phyloP scores from a whole-genome alignment of 2,888 invertebrate species.

The Leucania comma region DNA sequence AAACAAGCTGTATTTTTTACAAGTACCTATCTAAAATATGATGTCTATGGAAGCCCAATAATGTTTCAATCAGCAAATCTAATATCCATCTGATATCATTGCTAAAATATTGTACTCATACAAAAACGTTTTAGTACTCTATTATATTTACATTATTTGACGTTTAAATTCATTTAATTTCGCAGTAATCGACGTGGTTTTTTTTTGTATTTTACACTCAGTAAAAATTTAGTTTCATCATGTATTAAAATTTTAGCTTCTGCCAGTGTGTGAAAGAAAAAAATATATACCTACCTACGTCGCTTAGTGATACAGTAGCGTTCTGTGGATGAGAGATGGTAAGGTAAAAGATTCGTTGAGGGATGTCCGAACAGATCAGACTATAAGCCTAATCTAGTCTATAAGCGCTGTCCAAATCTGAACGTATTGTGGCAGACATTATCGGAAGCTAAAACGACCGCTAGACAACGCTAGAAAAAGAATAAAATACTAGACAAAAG shows the following conservation, averaged over 20 bases:
- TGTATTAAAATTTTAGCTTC: neutral
- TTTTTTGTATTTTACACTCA: neutral
- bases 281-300: too few relatives aligned
- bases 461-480: slow-evolving; percentile 20
- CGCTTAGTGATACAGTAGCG: too few relatives aligned
- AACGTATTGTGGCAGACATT: slow-evolving; percentile 3
- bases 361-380: neutral
- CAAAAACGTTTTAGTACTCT: neutral
- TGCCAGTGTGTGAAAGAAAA: too few relatives aligned
- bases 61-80: neutral
- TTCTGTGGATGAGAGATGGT: too few relatives aligned
- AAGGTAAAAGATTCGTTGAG: neutral
- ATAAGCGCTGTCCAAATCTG: neutral
- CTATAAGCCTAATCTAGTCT: slow-evolving; percentile 1
- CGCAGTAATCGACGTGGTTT: too few relatives aligned
- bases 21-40: neutral
- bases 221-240: neutral
- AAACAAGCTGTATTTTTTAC: neutral
- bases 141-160: neutral
- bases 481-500: slow-evolving; percentile 31
- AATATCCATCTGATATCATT: neutral
- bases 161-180: neutral
- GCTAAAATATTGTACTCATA: neutral
- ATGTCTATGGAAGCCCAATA: neutral
- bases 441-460: slow-evolving; percentile 4